Percentiles rank a stretch among this genome's conserved stretches.
phyloP scores from a whole-genome alignment of 2,888 invertebrate species.

The Julus scandinavius region DNA sequence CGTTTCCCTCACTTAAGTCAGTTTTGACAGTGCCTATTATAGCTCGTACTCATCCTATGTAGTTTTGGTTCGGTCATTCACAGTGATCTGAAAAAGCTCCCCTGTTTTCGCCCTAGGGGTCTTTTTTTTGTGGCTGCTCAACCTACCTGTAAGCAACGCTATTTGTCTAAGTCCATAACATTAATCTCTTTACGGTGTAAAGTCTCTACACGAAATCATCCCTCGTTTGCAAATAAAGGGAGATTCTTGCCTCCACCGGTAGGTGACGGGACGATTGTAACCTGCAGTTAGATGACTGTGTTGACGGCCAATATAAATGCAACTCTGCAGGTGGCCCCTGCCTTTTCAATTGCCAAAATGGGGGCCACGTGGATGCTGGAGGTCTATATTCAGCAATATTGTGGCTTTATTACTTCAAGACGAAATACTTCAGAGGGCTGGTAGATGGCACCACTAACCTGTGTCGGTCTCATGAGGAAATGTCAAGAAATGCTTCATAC shows the following conservation, averaged over 20 bases:
- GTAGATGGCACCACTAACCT: too few relatives aligned
- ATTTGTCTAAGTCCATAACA: slow-evolving; percentile 9
- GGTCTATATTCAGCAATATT: background rate
- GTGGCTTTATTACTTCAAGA: too few relatives aligned
- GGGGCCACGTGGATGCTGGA: background rate
- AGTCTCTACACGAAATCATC: too few relatives aligned
- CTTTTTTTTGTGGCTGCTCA: background rate
- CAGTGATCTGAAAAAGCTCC: background rate
- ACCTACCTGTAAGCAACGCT: slow-evolving; percentile 10
- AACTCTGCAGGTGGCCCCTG: background rate
- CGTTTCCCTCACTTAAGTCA: too few relatives aligned
- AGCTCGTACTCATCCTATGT: too few relatives aligned
- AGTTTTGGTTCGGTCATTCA: background rate
- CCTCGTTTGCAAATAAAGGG: background rate
- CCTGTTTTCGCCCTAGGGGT: background rate
- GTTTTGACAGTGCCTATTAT: too few relatives aligned
- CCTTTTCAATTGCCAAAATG: background rate
- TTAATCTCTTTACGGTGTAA: background rate
- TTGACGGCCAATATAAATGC: background rate
- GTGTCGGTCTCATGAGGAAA: too few relatives aligned
- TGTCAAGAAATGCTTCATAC: too few relatives aligned
- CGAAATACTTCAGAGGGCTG: too few relatives aligned
- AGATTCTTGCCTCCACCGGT: background rate
- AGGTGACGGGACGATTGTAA: background rate
- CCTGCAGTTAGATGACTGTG: background rate